phyloP scores from a whole-genome alignment of 2,797 vertebrate species.

The Arnoldichthys spilopterus region DNA sequence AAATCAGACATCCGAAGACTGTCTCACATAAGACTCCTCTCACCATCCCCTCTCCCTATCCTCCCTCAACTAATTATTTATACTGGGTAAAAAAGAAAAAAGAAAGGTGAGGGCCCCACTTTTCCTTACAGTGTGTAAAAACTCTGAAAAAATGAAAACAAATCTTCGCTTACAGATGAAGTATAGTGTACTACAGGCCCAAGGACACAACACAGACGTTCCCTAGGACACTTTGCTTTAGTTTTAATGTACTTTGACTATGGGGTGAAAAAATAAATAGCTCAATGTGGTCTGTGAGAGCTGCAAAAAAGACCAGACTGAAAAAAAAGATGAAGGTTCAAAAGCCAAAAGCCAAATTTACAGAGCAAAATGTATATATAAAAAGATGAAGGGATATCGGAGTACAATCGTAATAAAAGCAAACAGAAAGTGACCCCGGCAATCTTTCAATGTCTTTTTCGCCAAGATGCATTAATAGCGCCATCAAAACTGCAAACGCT shows the following conservation, averaged over 20 bases:
- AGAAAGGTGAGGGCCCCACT: slow-evolving; percentile 34
- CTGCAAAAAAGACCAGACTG: not conserved
- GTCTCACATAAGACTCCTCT: slow-evolving; percentile 38
- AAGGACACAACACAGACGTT: not conserved
- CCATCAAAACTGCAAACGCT: slow-evolving; percentile 26
- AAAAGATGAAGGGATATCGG: not conserved
- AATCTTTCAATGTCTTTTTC: slow-evolving; percentile 15
- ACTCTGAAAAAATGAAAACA: slow-evolving; percentile 1
- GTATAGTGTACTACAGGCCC: not conserved
- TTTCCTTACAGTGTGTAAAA: slow-evolving; percentile 30
- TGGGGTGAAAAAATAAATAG: slow-evolving; percentile 33
- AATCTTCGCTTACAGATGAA: slow-evolving; percentile 6
- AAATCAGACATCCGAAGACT: slow-evolving; percentile 34
- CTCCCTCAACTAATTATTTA: slow-evolving; percentile 64
- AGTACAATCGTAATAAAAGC: not conserved
- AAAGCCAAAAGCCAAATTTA: not conserved
- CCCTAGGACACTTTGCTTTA: not conserved
- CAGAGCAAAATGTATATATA: slow-evolving; percentile 4
- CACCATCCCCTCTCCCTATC: slow-evolving; percentile 34
- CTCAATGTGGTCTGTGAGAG: slow-evolving; percentile 9
- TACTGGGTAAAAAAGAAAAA: slow-evolving; percentile 51
- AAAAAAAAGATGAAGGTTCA: not conserved
- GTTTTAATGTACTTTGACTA: slow-evolving; percentile 30
- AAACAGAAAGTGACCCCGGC: not conserved
- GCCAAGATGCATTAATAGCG: slow-evolving; percentile 42